These are phyloP conservation scores for Brachyhypopomus gauderio DNA, from an alignment of 2,113 vertebrate genomes.

Conservation along the genomic window DNA sequence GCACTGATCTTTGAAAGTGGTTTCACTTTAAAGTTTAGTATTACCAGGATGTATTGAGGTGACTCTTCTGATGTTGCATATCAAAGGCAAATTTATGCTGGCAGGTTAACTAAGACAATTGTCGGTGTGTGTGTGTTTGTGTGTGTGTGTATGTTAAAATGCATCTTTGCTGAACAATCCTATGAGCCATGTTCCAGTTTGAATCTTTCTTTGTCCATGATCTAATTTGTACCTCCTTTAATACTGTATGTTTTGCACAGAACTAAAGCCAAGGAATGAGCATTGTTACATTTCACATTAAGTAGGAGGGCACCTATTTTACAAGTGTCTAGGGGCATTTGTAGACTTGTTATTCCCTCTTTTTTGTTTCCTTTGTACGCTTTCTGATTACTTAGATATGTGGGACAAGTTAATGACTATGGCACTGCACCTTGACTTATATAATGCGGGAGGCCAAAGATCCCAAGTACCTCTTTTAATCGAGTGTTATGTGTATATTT, in stretches of 20 bases:
- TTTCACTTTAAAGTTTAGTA: slow-evolving; percentile 48
- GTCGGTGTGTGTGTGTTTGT: slow-evolving; percentile 20
- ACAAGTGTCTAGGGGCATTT: background rate
- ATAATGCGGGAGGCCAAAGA: background rate
- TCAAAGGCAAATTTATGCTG: slow-evolving; percentile 55
- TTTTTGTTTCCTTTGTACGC: background rate
- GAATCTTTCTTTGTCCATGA: slow-evolving; percentile 29
- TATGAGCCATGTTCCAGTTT: slow-evolving; percentile 54
- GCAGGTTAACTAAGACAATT: slow-evolving; percentile 51
- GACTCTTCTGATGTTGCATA: slow-evolving; percentile 60
- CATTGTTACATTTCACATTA: slow-evolving; percentile 5
- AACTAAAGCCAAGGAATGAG: background rate
- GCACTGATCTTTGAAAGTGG: slow-evolving; percentile 47
- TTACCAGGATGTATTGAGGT: slow-evolving; percentile 64
- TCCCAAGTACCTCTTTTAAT: background rate
- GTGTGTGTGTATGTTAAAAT: background rate
- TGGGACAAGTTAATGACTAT: background rate
- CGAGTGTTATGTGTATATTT: background rate
- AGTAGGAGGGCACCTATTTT: background rate
- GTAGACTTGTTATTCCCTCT: background rate
- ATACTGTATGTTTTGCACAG: slow-evolving; percentile 28
- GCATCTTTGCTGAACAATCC: slow-evolving; percentile 41
- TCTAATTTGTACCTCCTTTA: slow-evolving; percentile 25
- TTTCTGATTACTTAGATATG: slow-evolving; percentile 12
- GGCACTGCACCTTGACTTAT: background rate